Percentiles rank a stretch among this genome's conserved stretches.
Conservation (phyloP, 2,113 vertebrate species). For the Siphamia tubifer region DNA sequence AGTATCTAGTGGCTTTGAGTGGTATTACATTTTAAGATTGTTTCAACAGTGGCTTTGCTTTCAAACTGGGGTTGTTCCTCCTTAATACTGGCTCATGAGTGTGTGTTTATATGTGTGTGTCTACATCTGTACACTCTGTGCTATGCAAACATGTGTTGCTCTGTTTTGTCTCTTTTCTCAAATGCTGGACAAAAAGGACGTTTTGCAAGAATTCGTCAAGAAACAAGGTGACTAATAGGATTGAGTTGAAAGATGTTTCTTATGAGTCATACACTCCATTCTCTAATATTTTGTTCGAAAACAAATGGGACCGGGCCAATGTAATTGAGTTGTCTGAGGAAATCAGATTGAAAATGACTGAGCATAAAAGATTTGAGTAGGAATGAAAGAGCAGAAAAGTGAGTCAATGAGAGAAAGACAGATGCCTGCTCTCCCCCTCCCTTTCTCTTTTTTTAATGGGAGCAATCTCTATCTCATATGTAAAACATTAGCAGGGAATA, state of each 20-base stretch:
- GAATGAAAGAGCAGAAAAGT: constrained; percentile 48
- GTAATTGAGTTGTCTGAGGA: constrained; percentile 60
- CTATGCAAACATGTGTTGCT: constrained; percentile 54
- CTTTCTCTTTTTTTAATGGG: constrained; percentile 22
- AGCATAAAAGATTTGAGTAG: constrained; percentile 54
- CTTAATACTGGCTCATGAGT: too few species aligned
- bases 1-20: too few species aligned
- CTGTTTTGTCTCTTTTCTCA: constrained; percentile 56
- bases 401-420: constrained; percentile 54
- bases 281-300: constrained; percentile 65
- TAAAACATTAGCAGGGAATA: constrained; percentile 67
- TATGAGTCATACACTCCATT: constrained; percentile 72
- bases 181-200: constrained; percentile 33
- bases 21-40: too few species aligned
- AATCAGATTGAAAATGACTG: constrained; percentile 57
- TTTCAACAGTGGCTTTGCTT: too few species aligned
- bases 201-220: constrained; percentile 44
- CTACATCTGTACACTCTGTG: constrained; percentile 1
- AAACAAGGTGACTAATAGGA: constrained; percentile 68
- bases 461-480: constrained; percentile 67
- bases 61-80: too few species aligned
- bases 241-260: constrained; percentile 53
- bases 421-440: constrained; percentile 33
- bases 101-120: not conserved
- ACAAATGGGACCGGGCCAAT: constrained; percentile 58